phyloP scores from a whole-genome alignment of 2,113 vertebrate genomes.

The Chloropsis cyanopogon region DNA sequence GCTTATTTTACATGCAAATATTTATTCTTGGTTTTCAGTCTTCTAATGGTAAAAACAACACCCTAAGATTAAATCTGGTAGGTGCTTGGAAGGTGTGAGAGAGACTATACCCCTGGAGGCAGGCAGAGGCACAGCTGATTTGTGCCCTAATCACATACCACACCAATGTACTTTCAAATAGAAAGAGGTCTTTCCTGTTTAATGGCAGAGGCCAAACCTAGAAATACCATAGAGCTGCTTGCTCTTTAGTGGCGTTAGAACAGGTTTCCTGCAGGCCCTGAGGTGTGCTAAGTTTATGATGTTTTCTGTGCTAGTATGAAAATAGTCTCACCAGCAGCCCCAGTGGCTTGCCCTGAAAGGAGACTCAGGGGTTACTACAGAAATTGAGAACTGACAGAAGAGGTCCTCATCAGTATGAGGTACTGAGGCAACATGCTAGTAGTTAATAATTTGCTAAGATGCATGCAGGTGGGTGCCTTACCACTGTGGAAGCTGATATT shows the following conservation, averaged over 20 bases:
- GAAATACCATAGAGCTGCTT: not conserved
- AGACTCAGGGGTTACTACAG: not conserved
- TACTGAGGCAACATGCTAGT: not conserved
- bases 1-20: not conserved
- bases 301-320: not conserved
- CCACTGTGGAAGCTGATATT: not conserved
- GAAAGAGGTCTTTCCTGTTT: not conserved
- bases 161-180: not conserved
- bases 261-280: not conserved
- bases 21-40: not conserved
- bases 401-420: not conserved
- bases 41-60: not conserved
- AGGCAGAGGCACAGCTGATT: not conserved
- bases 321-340: not conserved
- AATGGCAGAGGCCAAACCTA: not conserved
- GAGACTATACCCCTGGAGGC: not conserved
- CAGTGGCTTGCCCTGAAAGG: not conserved
- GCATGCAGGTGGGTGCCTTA: not conserved
- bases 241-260: not conserved
- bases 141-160: not conserved
- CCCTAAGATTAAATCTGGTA: not conserved
- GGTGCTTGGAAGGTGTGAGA: not conserved
- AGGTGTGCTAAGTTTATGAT: not conserved
- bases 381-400: not conserved
- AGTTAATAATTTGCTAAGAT: not conserved